phyloP scores from a whole-genome alignment of 2,113 vertebrate genomes.

The Mesoclemmys tuberculata region DNA sequence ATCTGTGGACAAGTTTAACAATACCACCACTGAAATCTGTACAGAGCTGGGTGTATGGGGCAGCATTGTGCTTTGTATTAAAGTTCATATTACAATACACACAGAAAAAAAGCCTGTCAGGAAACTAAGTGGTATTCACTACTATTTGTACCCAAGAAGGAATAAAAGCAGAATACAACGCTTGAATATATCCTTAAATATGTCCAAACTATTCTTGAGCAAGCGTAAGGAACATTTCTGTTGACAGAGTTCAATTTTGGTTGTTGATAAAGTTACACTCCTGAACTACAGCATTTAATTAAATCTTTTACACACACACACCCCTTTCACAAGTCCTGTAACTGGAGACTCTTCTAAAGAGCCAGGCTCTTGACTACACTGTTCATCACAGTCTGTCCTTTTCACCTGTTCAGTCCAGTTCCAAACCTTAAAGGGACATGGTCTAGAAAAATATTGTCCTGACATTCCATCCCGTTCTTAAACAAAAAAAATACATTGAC shows the following conservation, averaged over 20 bases:
- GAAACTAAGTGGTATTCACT: neutral
- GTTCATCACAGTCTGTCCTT: neutral
- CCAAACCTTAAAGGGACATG: too few species aligned
- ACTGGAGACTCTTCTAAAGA: neutral
- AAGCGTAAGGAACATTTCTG: neutral
- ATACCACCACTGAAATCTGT: neutral
- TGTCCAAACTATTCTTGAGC: neutral
- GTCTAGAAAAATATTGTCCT: neutral
- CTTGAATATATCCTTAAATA: neutral
- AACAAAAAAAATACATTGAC: too few species aligned
- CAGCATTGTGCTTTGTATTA: rapidly evolving
- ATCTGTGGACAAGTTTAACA: neutral
- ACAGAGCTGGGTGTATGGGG: neutral
- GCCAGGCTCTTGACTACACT: neutral
- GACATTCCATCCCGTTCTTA: neutral
- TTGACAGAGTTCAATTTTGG: neutral
- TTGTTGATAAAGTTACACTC: neutral
- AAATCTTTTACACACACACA: neutral
- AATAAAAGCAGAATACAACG: neutral
- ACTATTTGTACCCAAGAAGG: neutral
- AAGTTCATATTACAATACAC: neutral
- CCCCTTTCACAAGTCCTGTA: neutral
- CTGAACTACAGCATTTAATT: neutral
- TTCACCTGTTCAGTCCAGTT: too few species aligned
- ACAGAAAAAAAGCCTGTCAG: rapidly evolving